Conservation (phyloP, 2,888 invertebrate genomes). For the Cristatella mucedo region DNA sequence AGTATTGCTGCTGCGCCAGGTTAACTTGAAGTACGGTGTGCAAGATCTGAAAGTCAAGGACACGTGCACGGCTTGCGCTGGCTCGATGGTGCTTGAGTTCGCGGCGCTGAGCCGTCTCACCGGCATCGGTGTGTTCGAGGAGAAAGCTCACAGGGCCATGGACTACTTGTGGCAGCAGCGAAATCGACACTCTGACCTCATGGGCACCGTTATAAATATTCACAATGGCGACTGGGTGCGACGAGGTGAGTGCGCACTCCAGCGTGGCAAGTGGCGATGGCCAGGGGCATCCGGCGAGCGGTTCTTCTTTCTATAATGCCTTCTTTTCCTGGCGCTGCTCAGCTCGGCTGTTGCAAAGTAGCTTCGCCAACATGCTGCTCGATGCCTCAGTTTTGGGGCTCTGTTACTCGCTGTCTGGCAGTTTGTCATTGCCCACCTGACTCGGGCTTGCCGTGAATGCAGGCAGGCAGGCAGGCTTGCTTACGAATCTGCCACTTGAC, state of each 20-base stretch:
- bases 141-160: conserved; percentile 87
- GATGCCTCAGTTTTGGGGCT: no score
- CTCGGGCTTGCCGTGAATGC: no score
- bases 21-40: conserved; percentile 48
- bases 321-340: no score
- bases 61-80: conserved; percentile 95
- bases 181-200: conserved; percentile 73
- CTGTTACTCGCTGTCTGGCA: no score
- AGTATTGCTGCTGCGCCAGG: conserved; percentile 21
- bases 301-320: no score
- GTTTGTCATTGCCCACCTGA: no score
- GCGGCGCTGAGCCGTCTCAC: conserved; percentile 82
- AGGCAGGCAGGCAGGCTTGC: no score
- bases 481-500: no score
- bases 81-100: conserved; percentile 92
- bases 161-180: conserved; percentile 86
- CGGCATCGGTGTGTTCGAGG: conserved; percentile 44
- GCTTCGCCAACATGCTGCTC: no score
- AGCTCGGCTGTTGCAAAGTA: no score
- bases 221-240: conserved; percentile 95
- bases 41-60: conserved; percentile 46
- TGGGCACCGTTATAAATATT: conserved; percentile 94
- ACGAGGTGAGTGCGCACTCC: conserved; percentile 40
- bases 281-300: no score
- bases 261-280: no score